Percentiles rank a stretch among this genome's conserved stretches.
Conservation (phyloP, 2,888 invertebrate species). For the Uropetala carovei region DNA sequence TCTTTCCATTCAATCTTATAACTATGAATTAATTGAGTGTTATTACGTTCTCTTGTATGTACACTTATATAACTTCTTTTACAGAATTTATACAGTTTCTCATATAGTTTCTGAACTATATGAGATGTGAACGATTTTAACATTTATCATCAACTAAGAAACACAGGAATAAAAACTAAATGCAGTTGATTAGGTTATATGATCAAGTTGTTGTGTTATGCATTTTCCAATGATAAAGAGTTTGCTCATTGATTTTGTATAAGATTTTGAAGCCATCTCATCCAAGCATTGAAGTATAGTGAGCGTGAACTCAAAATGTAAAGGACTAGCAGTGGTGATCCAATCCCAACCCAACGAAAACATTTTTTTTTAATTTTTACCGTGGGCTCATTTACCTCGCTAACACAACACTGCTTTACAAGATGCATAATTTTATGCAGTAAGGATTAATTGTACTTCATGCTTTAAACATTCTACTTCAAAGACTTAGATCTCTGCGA, state of each 20-base stretch:
- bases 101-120: too few species aligned
- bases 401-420: neutral
- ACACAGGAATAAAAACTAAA: too few species aligned
- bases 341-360: neutral
- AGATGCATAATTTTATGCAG: constrained; percentile 16
- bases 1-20: too few species aligned
- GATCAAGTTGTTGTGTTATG: too few species aligned
- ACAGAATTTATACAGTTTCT: too few species aligned
- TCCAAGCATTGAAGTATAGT: neutral
- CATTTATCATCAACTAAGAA: too few species aligned
- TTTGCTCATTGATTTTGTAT: neutral
- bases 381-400: neutral
- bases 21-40: too few species aligned
- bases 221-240: neutral
- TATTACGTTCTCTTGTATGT: too few species aligned
- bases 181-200: too few species aligned
- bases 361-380: neutral
- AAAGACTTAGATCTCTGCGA: constrained; percentile 32
- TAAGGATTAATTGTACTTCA: neutral
- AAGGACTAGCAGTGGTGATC: neutral
- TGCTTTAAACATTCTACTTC: constrained; percentile 46
- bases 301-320: neutral
- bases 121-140: too few species aligned
- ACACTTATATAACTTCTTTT: too few species aligned
- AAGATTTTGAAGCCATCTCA: neutral